Evolutionary conservation across 2,113 vertebrate species (phyloP).

Genomic region (Propithecus coquereli): DNA sequence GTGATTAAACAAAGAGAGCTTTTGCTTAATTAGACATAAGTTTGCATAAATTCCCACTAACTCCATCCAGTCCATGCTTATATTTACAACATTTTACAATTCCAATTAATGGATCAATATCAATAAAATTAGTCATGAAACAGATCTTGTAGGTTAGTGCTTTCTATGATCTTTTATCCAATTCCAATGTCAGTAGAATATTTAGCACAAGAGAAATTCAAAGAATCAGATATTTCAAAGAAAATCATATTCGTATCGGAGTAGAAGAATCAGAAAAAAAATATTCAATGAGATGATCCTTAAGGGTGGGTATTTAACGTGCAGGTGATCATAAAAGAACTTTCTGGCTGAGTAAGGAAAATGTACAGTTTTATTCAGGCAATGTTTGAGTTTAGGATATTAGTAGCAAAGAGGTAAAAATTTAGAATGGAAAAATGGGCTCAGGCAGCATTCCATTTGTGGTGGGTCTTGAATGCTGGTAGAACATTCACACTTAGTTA

Average conservation of each 20-base stretch:
- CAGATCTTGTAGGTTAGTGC: background rate
- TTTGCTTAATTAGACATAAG: background rate
- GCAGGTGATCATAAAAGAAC: background rate
- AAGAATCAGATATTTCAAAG: background rate
- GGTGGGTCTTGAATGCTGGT: background rate
- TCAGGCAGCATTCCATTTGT: background rate
- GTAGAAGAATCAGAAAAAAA: background rate
- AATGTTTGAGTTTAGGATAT: background rate
- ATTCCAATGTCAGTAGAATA: background rate
- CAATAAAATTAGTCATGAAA: background rate
- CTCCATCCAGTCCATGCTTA: background rate
- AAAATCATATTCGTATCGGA: background rate
- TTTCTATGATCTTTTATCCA: background rate
- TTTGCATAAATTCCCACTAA: background rate
- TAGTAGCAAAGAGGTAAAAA: background rate
- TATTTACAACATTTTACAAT: background rate
- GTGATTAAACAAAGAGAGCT: background rate
- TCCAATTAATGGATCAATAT: background rate
- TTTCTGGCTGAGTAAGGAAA: background rate
- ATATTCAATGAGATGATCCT: background rate
- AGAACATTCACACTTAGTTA: background rate
- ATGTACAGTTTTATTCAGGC: background rate
- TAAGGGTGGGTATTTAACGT: background rate
- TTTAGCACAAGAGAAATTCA: background rate
- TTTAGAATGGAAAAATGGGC: background rate